These are phyloP conservation scores for Aplodontia rufa DNA, from an alignment of 2,113 vertebrate species.

Conservation along the genomic window DNA sequence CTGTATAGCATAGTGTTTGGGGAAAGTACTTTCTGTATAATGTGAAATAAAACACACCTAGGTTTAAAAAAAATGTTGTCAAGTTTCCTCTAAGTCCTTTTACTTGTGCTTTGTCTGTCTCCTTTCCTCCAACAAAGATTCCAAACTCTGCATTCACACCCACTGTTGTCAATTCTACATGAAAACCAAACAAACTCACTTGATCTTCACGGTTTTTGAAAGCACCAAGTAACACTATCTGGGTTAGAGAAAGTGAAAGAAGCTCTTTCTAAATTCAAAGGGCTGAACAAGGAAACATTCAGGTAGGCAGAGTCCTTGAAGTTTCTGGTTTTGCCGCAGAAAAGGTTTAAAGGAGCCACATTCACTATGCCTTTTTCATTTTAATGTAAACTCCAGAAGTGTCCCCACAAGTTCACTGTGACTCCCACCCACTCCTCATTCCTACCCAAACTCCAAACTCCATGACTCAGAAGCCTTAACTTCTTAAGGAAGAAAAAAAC, in stretches of 20 bases:
- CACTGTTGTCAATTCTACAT: neutral
- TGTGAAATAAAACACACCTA: slow-evolving; percentile 4
- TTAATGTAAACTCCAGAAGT: neutral
- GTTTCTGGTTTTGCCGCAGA: neutral
- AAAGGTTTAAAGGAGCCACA: neutral
- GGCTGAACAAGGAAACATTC: neutral
- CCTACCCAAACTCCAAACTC: neutral
- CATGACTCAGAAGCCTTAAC: neutral
- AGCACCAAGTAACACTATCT: neutral
- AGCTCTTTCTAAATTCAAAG: neutral
- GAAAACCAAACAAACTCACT: neutral
- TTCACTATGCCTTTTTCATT: neutral
- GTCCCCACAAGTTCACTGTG: neutral
- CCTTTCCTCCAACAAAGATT: neutral
- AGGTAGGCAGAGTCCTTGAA: neutral
- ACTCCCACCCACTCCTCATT: neutral
- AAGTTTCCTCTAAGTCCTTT: neutral
- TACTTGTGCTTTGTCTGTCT: neutral
- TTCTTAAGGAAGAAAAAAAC: neutral
- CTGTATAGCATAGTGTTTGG: neutral
- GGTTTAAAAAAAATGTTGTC: neutral
- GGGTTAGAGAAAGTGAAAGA: neutral
- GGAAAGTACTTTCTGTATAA: neutral
- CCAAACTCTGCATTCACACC: neutral
- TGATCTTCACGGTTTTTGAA: neutral